Percentiles rank a stretch among this genome's conserved stretches.
Evolutionary conservation across 2,113 vertebrate genomes (phyloP).

Genomic region (Spheniscus mendiculus): DNA sequence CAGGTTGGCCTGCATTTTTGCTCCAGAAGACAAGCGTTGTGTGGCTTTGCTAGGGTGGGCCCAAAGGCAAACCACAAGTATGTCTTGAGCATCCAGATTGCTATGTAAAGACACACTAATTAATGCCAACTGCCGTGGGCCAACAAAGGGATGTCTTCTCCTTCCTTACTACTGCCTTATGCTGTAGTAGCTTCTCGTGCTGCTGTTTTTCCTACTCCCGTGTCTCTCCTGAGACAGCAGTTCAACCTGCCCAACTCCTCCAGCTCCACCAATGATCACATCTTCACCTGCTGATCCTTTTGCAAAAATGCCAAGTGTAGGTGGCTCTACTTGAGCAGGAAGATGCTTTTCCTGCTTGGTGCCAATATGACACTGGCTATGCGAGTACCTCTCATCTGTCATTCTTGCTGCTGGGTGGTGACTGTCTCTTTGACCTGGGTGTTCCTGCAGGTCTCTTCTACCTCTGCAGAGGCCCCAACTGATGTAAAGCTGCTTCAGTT

Average conservation of each 20-base stretch:
- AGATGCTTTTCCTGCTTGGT: not conserved
- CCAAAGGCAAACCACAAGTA: not conserved
- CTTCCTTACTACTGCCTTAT: not conserved
- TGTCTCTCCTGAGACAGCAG: not conserved
- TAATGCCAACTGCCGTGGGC: not conserved
- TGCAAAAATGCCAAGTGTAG: no score
- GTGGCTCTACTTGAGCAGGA: not conserved
- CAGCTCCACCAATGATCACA: not conserved
- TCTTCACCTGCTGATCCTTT: not conserved
- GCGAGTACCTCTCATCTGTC: not conserved
- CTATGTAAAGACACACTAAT: not conserved
- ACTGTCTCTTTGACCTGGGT: not conserved
- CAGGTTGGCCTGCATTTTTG: constrained; percentile 44
- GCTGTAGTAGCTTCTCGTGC: not conserved
- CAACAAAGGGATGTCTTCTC: not conserved
- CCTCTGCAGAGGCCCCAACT: not conserved
- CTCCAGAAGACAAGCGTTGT: rapidly evolving
- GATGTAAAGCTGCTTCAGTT: not conserved
- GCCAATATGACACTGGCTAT: not conserved
- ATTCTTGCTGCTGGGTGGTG: not conserved
- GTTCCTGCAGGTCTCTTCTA: not conserved
- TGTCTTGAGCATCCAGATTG: not conserved
- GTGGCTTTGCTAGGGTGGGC: not conserved
- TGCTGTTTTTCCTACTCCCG: rapidly evolving
- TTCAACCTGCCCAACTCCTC: not conserved